Evolutionary conservation across 2,888 invertebrate species (phyloP).

Genomic region (Pseudococcus longispinus): DNA sequence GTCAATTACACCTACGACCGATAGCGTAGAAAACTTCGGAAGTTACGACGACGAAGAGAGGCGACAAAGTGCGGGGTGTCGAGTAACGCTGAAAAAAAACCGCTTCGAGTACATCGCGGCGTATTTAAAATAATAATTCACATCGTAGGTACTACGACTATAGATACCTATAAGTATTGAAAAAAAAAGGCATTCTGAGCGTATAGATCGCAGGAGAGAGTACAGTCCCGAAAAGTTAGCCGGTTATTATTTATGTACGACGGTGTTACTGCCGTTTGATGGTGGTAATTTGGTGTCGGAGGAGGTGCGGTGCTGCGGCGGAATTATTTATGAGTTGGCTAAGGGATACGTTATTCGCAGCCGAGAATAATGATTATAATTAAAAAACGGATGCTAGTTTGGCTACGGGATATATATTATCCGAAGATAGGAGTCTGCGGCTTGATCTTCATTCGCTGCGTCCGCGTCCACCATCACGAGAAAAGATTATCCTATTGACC

Average conservation of each 20-base stretch:
- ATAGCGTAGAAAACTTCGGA: not conserved
- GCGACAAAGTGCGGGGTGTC: not conserved
- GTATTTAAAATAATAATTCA: slow-evolving; percentile 42
- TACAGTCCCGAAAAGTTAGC: not conserved
- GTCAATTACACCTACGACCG: slow-evolving; percentile 28
- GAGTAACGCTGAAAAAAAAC: not conserved
- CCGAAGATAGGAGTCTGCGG: not conserved
- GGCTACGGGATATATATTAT: slow-evolving; percentile 47
- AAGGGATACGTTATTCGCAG: slow-evolving; percentile 53
- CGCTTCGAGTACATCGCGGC: not conserved
- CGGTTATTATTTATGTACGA: not conserved
- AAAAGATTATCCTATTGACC: slow-evolving; percentile 31
- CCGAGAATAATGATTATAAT: slow-evolving; percentile 50
- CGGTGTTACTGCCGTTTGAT: slow-evolving; percentile 17
- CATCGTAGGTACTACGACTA: not conserved
- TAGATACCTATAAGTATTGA: not conserved
- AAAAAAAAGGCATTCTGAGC: not conserved
- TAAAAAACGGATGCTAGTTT: slow-evolving; percentile 44
- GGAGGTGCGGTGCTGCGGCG: not conserved
- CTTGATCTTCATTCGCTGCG: not conserved
- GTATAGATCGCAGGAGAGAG: not conserved
- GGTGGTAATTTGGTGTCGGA: not conserved
- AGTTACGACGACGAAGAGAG: not conserved
- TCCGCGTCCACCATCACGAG: not conserved
- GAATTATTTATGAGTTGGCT: slow-evolving; percentile 54